Base-by-base conservation (phyloP, 2,797 vertebrate species). In the Saxicola maurus region DNA sequence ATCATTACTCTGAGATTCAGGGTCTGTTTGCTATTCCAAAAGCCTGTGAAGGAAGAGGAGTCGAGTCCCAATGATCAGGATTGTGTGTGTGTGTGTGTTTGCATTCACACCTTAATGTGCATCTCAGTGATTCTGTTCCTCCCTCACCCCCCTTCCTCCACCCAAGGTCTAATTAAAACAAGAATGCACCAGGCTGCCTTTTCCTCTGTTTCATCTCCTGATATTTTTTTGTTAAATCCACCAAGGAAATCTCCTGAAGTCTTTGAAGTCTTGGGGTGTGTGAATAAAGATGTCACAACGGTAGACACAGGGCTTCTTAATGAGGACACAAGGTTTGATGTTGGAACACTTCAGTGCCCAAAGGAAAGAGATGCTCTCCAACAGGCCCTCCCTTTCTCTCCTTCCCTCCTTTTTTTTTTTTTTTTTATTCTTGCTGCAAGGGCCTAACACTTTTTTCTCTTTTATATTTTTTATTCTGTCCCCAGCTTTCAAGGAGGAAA, bases 201-300 rank as follows among this genome's bases (percentile, higher is more conserved):
- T 95, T 94, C 74, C 93, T 92, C 87, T 86, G 94, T 95, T 96
- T 96, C 94, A 96, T 96, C 95, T 96, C 86, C 88, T 94, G 83
- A 77, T 83, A 91, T 96, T 97, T 96, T 97, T 96, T 96, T 97
- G 96, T 97, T 97, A 96, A 97, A 97, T 96, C 92, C 97, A 96
- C 97, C 72, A 93, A 97, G 97, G 97, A 97, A 96, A 95, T 96
- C 95, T 97, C 96, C 96, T 96, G 95, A 92, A 97, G 95, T 92
- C 97, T 98, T 98, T 98, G 97, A 98, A 97, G 97, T 97, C 94
- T 97, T 95, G 40, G 94, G 93, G 94, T 87, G 78, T 94, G 82
- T 66, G 94, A 97, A 97, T 97, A 96, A 96, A 97, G 97, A 97
- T 97, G 96, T 98, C 97, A 97, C 95, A 96, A 94, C 30, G 61